A percentile compares a stretch with the other conserved stretches of the same genome.
Conservation (phyloP, 2,888 invertebrate species). For the Apamea anceps region DNA sequence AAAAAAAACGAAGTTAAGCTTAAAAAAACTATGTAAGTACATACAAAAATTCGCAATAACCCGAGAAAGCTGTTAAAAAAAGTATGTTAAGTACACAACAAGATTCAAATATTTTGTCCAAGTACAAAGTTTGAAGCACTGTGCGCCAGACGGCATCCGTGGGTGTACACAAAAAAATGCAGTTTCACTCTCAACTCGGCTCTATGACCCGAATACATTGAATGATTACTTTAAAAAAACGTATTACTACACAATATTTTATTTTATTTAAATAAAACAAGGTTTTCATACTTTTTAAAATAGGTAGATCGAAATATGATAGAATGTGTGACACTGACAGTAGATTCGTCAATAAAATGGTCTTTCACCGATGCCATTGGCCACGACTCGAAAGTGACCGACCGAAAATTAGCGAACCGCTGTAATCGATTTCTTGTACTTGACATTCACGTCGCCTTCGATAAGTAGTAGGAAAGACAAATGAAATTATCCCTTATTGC, state of each 20-base stretch:
- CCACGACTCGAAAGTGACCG: slow-evolving; percentile 83
- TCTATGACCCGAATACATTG: slow-evolving; percentile 70
- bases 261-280: neutral
- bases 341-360: slow-evolving; percentile 59
- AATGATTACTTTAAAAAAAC: slow-evolving; percentile 53
- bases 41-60: slow-evolving; percentile 35
- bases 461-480: slow-evolving; percentile 53
- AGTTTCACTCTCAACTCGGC: slow-evolving; percentile 78
- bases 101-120: slow-evolving; percentile 43
- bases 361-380: slow-evolving; percentile 77
- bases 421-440: slow-evolving; percentile 87
- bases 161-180: slow-evolving; percentile 73
- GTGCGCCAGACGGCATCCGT: slow-evolving; percentile 56
- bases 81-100: slow-evolving; percentile 52
- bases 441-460: slow-evolving; percentile 82
- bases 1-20: neutral
- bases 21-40: neutral
- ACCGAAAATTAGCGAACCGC: slow-evolving; percentile 79
- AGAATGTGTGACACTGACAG: slow-evolving; percentile 13
- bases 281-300: slow-evolving; percentile 15
- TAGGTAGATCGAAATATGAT: neutral
- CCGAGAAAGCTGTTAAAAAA: slow-evolving; percentile 44
- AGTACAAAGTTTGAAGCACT: slow-evolving; percentile 59
- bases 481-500: slow-evolving; percentile 66
- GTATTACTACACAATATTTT: slow-evolving; percentile 39